phyloP scores from a whole-genome alignment of 2,797 vertebrate species.

The Phrynocephalus vlangalii region DNA sequence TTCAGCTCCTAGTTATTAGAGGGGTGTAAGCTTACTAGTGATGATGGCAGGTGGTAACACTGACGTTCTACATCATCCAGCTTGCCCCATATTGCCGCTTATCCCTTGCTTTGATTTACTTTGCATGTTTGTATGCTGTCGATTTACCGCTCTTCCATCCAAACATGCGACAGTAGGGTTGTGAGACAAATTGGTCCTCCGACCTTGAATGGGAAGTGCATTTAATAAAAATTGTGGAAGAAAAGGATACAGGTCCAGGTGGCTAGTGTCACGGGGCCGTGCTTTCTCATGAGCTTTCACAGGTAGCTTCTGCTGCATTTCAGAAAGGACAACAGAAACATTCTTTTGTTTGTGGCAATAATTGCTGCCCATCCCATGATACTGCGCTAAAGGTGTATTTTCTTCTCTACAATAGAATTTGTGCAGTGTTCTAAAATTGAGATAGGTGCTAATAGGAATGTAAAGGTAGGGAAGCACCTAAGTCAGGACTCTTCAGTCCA shows the following conservation, averaged over 20 bases:
- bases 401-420: neutral
- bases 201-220: conserved; percentile 43
- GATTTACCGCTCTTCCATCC: neutral
- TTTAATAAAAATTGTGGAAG: conserved; percentile 10
- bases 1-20: fast-evolving
- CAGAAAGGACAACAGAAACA: neutral
- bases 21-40: neutral
- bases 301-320: neutral
- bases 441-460: too few species aligned
- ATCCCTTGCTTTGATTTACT: neutral
- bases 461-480: too few species aligned
- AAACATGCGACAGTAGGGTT: neutral
- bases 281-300: neutral
- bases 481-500: too few species aligned
- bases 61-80: neutral
- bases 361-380: neutral
- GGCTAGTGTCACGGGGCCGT: neutral
- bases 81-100: neutral
- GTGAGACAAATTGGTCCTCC: conserved; percentile 37
- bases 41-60: neutral
- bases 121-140: neutral
- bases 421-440: too few species aligned
- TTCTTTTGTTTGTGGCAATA: neutral
- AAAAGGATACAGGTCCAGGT: neutral
- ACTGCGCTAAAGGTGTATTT: neutral